These are phyloP conservation scores for Pollenia angustigena DNA, from an alignment of 2,888 invertebrate species.

Conservation along the genomic window DNA sequence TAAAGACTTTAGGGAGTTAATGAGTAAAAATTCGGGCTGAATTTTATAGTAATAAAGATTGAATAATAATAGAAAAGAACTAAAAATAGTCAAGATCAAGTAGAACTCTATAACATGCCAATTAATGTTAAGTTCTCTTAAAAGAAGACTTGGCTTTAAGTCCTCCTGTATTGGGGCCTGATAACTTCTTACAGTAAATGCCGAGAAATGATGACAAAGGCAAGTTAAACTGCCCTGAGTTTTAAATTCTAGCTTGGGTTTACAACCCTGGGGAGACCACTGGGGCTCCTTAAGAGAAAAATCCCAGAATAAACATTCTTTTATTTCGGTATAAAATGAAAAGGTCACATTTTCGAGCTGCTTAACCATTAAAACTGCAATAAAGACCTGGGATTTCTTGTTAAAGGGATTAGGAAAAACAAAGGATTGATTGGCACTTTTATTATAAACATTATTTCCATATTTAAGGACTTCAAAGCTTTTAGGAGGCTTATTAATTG, in stretches of 20 bases:
- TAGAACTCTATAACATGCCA: constrained; percentile 64
- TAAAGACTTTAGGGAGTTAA: neutral
- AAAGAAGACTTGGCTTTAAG: constrained; percentile 13
- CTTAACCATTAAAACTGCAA: constrained; percentile 67
- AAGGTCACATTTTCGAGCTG: constrained; percentile 8
- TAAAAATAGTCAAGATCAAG: neutral
- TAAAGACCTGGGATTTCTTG: constrained; percentile 30
- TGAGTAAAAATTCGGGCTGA: constrained; percentile 27
- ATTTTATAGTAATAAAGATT: constrained; percentile 9
- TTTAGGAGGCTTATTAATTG: constrained; percentile 68
- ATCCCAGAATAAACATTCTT: constrained; percentile 75
- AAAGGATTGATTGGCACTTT: neutral
- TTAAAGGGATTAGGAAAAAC: constrained; percentile 3
- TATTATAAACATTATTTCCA: neutral
- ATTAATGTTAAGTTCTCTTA: constrained; percentile 67
- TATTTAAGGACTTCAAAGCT: constrained; percentile 70
- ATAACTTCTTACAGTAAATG: constrained; percentile 73
- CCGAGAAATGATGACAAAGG: constrained; percentile 75
- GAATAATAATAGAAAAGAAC: constrained; percentile 35
- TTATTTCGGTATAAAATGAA: constrained; percentile 58
- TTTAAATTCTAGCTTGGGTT: constrained; percentile 60
- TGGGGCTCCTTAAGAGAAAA: constrained; percentile 62
- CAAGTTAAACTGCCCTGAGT: constrained; percentile 68
- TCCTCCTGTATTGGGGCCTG: constrained; percentile 35
- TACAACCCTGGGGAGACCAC: constrained; percentile 75